Evolutionary conservation across 2,888 invertebrate species (phyloP).

Genomic region (Venustoraphidia nigricollis): DNA sequence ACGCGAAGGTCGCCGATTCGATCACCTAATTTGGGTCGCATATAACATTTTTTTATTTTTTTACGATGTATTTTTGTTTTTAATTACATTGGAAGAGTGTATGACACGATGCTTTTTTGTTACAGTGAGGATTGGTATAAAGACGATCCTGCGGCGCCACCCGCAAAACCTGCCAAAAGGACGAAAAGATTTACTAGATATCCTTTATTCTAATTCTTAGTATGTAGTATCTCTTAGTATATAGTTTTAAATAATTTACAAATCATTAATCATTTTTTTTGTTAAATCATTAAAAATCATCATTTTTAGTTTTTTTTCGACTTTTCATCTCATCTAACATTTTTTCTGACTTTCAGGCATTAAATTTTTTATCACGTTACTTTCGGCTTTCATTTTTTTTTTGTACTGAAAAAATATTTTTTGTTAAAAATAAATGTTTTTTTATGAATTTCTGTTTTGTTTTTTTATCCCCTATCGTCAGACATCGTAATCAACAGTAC

Average conservation of each 20-base stretch:
- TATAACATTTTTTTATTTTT: too few relatives aligned
- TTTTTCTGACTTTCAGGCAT: background rate
- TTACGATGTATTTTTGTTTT: too few relatives aligned
- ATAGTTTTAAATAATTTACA: background rate
- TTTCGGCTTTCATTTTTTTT: background rate
- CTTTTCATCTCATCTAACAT: background rate
- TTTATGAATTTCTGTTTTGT: constrained; percentile 2
- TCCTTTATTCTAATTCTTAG: too few relatives aligned
- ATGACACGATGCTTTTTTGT: constrained; percentile 15
- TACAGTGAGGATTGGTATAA: constrained; percentile 80
- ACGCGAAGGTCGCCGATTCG: too few relatives aligned
- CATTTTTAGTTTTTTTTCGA: background rate
- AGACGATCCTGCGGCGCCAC: constrained; percentile 39
- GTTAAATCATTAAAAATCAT: constrained; percentile 1
- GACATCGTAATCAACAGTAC: too few relatives aligned
- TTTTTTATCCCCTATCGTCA: background rate
- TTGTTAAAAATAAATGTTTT: constrained; percentile 3
- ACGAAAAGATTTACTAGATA: constrained; percentile 11
- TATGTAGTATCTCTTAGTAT: background rate
- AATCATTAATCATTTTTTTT: constrained; percentile 1
- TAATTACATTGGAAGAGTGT: too few relatives aligned
- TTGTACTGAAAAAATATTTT: constrained; percentile 5
- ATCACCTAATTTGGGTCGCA: too few relatives aligned
- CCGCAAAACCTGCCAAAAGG: constrained; percentile 25
- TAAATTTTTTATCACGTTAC: background rate